Evolutionary conservation across 2,797 vertebrate species (phyloP).

Genomic region (Sebastes miniatus): DNA sequence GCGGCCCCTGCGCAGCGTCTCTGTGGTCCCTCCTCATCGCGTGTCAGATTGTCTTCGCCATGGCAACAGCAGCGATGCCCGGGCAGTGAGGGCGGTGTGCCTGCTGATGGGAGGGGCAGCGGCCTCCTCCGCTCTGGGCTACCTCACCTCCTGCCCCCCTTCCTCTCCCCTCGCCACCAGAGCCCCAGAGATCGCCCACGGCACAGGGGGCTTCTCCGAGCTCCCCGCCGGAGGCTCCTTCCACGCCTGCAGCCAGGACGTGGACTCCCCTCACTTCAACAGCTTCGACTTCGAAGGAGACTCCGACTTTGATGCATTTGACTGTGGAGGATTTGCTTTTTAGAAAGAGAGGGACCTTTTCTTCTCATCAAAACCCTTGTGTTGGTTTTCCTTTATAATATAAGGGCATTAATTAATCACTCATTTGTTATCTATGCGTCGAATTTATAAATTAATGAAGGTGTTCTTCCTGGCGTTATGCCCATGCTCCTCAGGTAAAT

Average conservation of each 20-base stretch:
- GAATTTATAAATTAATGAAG: constrained; percentile 53
- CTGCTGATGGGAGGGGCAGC: constrained; percentile 87
- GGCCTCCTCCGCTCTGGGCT: constrained; percentile 83
- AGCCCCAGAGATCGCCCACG: constrained; percentile 58
- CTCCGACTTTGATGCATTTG: constrained; percentile 86
- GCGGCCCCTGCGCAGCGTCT: constrained; percentile 56
- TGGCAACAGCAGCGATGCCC: constrained; percentile 82
- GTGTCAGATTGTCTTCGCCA: constrained; percentile 85
- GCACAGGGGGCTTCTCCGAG: constrained; percentile 70
- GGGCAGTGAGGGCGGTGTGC: constrained; percentile 83
- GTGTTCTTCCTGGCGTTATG: constrained; percentile 47
- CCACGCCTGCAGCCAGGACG: constrained; percentile 79
- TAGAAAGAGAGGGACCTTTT: constrained; percentile 47
- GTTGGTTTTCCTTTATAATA: constrained; percentile 14
- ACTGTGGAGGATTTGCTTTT: constrained; percentile 87
- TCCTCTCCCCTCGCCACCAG: constrained; percentile 58
- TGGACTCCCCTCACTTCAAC: constrained; percentile 81
- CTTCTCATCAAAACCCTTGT: not conserved
- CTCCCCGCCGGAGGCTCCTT: constrained; percentile 62
- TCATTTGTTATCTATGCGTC: constrained; percentile 14
- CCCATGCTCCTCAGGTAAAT: constrained; percentile 63
- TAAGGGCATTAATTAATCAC: constrained; percentile 20
- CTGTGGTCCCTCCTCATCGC: constrained; percentile 67
- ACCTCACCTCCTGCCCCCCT: constrained; percentile 81
- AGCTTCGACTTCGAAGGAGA: constrained; percentile 86